A percentile compares a stretch with the other conserved stretches of the same genome.
phyloP scores from a whole-genome alignment of 1,140 invertebrate species.

The Drosophila pseudoananassae region DNA sequence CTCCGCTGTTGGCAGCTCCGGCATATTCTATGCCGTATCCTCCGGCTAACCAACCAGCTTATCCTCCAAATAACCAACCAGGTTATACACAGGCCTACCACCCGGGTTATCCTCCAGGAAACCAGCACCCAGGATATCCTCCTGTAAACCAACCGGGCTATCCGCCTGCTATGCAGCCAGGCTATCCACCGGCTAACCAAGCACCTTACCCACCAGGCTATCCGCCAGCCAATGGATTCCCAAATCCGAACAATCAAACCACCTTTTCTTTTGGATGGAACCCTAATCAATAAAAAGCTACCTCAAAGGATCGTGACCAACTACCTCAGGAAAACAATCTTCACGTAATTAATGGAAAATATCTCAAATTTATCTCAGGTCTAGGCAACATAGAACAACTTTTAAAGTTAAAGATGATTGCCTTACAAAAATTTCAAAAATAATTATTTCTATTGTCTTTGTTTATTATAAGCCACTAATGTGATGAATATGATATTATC shows the following conservation, averaged over 20 bases:
- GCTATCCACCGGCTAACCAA: not conserved
- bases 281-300: not conserved
- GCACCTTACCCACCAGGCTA: too few species aligned
- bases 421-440: too few species aligned
- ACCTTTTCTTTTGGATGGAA: not conserved
- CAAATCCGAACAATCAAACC: not conserved
- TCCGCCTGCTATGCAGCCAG: too few species aligned
- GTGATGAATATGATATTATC: too few species aligned
- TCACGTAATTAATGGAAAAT: not conserved
- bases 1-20: constrained; percentile 9
- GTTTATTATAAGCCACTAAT: too few species aligned
- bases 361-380: not conserved
- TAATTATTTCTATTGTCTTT: too few species aligned
- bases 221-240: not conserved
- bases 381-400: too few species aligned
- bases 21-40: not conserved
- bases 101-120: too few species aligned
- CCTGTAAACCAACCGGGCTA: not conserved
- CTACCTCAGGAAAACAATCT: not conserved
- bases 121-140: not conserved
- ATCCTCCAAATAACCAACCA: too few species aligned
- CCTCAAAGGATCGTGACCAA: not conserved
- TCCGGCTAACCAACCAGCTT: too few species aligned
- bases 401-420: too few species aligned
- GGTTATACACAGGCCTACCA: too few species aligned